Evolutionary conservation across 2,797 vertebrate genomes (phyloP), one percentile per base, ranked within the genome.

Genomic region (Xenops minutus): DNA sequence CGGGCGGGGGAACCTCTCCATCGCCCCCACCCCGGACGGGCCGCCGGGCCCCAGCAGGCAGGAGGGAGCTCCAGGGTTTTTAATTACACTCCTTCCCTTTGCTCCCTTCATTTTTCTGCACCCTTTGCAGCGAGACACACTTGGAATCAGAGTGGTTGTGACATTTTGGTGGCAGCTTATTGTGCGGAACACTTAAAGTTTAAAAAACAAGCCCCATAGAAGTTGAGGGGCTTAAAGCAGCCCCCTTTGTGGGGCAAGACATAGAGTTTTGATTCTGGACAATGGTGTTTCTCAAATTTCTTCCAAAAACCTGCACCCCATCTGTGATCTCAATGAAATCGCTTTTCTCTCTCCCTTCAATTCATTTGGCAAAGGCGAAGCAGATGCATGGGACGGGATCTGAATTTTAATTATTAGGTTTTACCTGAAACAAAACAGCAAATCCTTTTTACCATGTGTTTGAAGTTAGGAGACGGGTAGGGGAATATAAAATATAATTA

Each of bases 271-370:
- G 98, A 98, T 99, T 99, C 98, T 97, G 98, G 98, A 99, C 99
- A 99, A 99, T 99, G 97, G 99, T 99, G 99, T 99, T 99, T 99
- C 99, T 99, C 99, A 99, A 99, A 99, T 99, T 99, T 99, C 99
- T 98, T 97, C 98, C 98, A 98, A 98, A 99, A 98, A 99, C 98
- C 98, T 98, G 98, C 98, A 98, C 98, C 99, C 99, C 99, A 99
- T 99, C 99, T 99, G 99, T 99, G 99, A 99, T 99, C 98, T 99
- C 98, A 99, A 99, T 99, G 98, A 99, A 98, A 96, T 98, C 97
- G 98, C 98, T 98, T 99, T 98, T 98, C 98, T 98, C 98, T 98
- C 97, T 97, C 97, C 98, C 97, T 97, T 97, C 97, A 97, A 97
- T 97, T 98, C 98, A 98, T 97, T 98, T 98, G 98, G 96, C 98